These are phyloP conservation scores for Acrocephalus kingi DNA, from an alignment of 2,113 vertebrate genomes.

Conservation along the genomic window DNA sequence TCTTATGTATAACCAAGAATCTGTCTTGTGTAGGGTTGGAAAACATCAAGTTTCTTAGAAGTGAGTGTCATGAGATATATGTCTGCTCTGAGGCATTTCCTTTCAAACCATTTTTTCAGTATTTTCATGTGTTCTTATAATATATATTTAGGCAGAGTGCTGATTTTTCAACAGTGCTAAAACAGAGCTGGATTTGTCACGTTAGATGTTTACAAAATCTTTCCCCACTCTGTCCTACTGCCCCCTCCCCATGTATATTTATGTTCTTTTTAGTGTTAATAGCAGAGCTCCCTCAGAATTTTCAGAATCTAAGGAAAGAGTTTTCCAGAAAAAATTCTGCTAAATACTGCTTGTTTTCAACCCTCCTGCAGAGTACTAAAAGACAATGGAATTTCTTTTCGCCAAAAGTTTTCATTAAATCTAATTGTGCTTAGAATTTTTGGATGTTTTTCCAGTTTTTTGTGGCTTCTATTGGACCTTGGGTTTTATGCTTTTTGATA, in stretches of 20 bases:
- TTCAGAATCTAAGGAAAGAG: not conserved
- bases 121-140: not conserved
- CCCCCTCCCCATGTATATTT: not conserved
- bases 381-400: not conserved
- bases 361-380: not conserved
- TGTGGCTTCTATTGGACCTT: not conserved
- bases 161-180: not conserved
- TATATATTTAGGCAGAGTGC: not conserved
- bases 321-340: not conserved
- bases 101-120: not conserved
- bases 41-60: not conserved
- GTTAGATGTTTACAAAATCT: not conserved
- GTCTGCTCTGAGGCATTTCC: not conserved
- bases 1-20: conserved; percentile 8
- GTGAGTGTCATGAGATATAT: not conserved
- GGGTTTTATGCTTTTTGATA: not conserved
- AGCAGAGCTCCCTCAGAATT: not conserved
- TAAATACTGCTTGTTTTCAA: not conserved
- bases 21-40: not conserved
- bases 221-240: too few species aligned
- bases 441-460: not conserved
- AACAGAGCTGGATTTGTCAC: not conserved
- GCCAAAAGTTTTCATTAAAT: not conserved
- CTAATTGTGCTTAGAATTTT: not conserved
- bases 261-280: not conserved